Evolutionary conservation across 2,888 invertebrate species (phyloP).

Genomic region (Leptura quadrifasciata): DNA sequence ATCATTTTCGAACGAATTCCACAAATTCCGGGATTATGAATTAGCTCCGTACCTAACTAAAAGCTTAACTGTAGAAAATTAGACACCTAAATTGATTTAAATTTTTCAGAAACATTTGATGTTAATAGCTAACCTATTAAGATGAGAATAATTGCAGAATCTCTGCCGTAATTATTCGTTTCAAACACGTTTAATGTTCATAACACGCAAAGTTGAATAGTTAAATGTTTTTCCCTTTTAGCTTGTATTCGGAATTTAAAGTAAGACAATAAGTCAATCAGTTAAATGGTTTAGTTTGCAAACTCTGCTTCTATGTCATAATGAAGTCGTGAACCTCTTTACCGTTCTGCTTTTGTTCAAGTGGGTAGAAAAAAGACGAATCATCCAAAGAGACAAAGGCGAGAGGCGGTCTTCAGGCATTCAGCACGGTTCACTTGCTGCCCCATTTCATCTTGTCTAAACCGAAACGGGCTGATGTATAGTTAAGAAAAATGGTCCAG

Average conservation of each 20-base stretch:
- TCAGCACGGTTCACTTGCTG: conserved; percentile 62
- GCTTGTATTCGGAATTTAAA: conserved; percentile 2
- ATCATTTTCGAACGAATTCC: no score
- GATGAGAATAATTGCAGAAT: neutral
- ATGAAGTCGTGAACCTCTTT: conserved; percentile 53
- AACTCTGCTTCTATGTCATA: conserved; percentile 51
- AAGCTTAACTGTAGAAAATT: no score
- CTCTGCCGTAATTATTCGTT: neutral
- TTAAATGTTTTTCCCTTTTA: neutral
- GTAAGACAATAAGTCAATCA: conserved; percentile 57
- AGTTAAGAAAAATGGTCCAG: conserved; percentile 60
- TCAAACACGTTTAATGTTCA: neutral
- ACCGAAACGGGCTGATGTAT: conserved; percentile 53
- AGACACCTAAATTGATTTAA: no score
- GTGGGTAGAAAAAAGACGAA: conserved; percentile 53
- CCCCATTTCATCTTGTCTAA: conserved; percentile 61
- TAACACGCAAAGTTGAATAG: neutral
- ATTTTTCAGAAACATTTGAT: no score
- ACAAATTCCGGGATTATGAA: no score
- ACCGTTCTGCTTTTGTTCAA: conserved; percentile 52
- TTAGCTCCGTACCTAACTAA: no score
- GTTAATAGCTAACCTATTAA: neutral
- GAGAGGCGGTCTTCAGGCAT: conserved; percentile 51
- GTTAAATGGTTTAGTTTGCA: conserved; percentile 59
- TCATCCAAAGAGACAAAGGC: conserved; percentile 59